Evolutionary conservation across 2,888 invertebrate genomes (phyloP), one percentile per base, ranked within the genome.

Genomic region (Tanytarsus gracilentus): DNA sequence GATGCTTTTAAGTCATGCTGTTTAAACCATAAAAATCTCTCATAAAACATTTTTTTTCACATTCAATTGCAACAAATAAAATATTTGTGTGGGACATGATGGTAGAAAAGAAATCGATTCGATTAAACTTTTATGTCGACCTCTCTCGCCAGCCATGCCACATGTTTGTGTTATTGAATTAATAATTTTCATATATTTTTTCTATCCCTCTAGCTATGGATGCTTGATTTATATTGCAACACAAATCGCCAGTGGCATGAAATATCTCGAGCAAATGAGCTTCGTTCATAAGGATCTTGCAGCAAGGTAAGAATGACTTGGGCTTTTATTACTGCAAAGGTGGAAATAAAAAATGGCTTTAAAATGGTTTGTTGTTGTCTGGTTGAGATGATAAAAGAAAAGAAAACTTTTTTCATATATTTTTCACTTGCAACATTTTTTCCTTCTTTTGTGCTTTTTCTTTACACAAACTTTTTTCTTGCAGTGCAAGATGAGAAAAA

Each of bases 171-270:
- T 53, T 53, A 53, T 53, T 53, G 53, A 55, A 40, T 55, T 55
- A 55, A 40, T 55, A 49, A 44, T 21, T 21, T 14, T 23, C 30
- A 21, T 21, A 21, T 9, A 29, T 30, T 51, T 29, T 53, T 44
- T 27, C 21, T 62, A 23, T 64, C 69, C 63, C 69, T 77, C 78
- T 61, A 89, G 88, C 77, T 87, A 87, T 73, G 87, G 88, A 67
- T 85, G 86, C 74, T 80, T 90, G 72, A 82, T 90, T 68, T 88
- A 85, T 77, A 87, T 90, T 82, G 88, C 88, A 65, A 84, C 85
- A 64, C 89, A 93, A 78, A 85, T 92, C 72, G 86, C 91, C 66
- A 88, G 89, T 63, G 92, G 90, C 65, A 90, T 92, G 88, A 88
- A 90, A 74, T 88, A 91, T 76, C 79, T 92, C 71, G 91, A 92